Base-by-base conservation (phyloP, 1,140 invertebrate genomes). In the Hyles vespertilio region DNA sequence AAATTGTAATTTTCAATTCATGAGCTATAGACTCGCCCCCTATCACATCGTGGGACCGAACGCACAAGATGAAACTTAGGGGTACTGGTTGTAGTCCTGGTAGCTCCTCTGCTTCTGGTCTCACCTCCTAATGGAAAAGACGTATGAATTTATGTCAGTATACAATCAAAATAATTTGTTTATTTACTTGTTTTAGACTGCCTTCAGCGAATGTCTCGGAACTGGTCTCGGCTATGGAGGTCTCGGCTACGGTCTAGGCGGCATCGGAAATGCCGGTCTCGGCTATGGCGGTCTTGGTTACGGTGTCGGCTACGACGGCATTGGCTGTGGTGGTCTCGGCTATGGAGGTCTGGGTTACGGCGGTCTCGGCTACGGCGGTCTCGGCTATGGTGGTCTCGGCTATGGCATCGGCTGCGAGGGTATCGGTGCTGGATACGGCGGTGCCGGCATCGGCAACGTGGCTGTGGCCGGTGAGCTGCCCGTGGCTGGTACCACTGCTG, bases 381-480 rank as follows among this genome's bases (percentile, higher is more conserved):
- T 56, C 10, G 59, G 59, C 2, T 53, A 49, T 10, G 58, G 44
- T 11, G 51, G 51, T 32, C 22, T 46, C 53, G 61, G 53, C 2
- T 32, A 47, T 45, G 56, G 45, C 47, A 47, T 33, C 12, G 57
- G 59, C 11, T 63, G 56, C 52, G 62, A 50, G 48, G 66, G 55
- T 40, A 10, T 40, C 22, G 66, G 50, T 56, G 54, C 33, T 5
- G 33, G 45, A 2, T 56, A 56, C 54, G 54, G 54, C 45, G 54
- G 54, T 34, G 46, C 22, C 2, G 54, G 54, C 4, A 48, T 56
- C 9, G 54, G 54, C n/a, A 51, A 58, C 3, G 36, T 70, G 3
- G 59, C 44, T 3, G 66, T 65, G 9, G 56, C 45, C 36, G 63
- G 62, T 54, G 64, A 66, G 12, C 54, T 67, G 44, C 55, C 55